phyloP scores from a whole-genome alignment of 2,113 vertebrate species.

The Oryzias curvinotus region DNA sequence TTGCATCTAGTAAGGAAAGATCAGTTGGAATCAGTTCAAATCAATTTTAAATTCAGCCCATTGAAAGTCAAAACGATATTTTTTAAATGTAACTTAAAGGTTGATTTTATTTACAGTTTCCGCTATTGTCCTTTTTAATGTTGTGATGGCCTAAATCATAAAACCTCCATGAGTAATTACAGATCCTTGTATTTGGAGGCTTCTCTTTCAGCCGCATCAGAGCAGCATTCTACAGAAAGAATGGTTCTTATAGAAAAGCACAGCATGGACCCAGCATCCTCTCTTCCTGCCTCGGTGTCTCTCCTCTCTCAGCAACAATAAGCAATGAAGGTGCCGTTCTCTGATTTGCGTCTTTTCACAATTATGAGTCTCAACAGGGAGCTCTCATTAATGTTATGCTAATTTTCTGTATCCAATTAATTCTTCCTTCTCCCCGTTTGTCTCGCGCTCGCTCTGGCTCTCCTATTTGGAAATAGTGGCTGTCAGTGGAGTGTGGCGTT shows the following conservation, averaged over 20 bases:
- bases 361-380: constrained; percentile 78
- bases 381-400: constrained; percentile 84
- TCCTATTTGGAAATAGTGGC: constrained; percentile 74
- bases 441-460: constrained; percentile 65
- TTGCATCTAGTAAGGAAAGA: no score
- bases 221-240: constrained; percentile 42
- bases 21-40: no score
- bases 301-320: constrained; percentile 65
- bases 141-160: constrained; percentile 32
- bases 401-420: constrained; percentile 84
- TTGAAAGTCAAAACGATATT: no score
- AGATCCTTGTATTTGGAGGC: constrained; percentile 48
- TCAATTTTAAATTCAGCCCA: no score
- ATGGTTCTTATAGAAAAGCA: constrained; percentile 62
- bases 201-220: constrained; percentile 31
- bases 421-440: constrained; percentile 60
- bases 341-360: constrained; percentile 71
- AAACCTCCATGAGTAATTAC: constrained; percentile 50
- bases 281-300: constrained; percentile 38
- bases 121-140: no score
- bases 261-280: constrained; percentile 44
- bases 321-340: constrained; percentile 60
- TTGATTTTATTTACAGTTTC: no score
- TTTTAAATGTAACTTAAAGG: no score
- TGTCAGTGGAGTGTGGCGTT: constrained; percentile 72